These are phyloP conservation scores for Leptinotarsa lineolata DNA, from an alignment of 1,140 invertebrate genomes.

Conservation along the genomic window DNA sequence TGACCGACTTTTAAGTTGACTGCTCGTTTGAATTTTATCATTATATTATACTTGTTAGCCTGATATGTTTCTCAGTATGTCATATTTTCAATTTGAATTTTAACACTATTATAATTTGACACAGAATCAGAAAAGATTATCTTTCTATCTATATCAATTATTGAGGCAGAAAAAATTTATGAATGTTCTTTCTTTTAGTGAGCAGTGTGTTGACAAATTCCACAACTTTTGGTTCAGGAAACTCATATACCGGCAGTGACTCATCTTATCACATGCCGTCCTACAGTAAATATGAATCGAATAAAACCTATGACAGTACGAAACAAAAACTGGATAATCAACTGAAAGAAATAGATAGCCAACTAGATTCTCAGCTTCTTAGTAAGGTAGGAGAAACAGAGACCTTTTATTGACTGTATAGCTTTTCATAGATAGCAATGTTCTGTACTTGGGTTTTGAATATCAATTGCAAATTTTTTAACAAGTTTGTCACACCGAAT, in stretches of 20 bases:
- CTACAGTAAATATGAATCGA: constrained; percentile 62
- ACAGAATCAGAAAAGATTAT: background rate
- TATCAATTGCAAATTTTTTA: no score
- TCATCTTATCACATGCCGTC: constrained; percentile 55
- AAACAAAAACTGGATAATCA: constrained; percentile 80
- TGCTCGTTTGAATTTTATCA: no score
- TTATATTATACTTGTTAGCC: no score
- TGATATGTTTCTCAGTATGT: no score
- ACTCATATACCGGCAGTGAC: constrained; percentile 64
- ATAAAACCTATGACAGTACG: constrained; percentile 72
- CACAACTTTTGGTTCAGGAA: constrained; percentile 64
- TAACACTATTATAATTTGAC: no score
- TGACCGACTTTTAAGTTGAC: no score
- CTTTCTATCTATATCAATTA: background rate
- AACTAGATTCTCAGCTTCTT: constrained; percentile 65
- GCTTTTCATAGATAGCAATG: background rate
- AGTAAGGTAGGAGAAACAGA: constrained; percentile 68
- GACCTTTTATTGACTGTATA: constrained; percentile 55
- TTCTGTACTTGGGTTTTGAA: no score
- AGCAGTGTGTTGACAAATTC: constrained; percentile 63
- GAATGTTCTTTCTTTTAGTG: constrained; percentile 52
- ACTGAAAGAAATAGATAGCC: constrained; percentile 78
- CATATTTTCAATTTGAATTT: no score
- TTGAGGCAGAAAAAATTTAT: background rate
- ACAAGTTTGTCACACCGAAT: no score